These are phyloP conservation scores for Yasuhikotakia modesta DNA, from an alignment of 2,797 vertebrate species.

Conservation along the genomic window DNA sequence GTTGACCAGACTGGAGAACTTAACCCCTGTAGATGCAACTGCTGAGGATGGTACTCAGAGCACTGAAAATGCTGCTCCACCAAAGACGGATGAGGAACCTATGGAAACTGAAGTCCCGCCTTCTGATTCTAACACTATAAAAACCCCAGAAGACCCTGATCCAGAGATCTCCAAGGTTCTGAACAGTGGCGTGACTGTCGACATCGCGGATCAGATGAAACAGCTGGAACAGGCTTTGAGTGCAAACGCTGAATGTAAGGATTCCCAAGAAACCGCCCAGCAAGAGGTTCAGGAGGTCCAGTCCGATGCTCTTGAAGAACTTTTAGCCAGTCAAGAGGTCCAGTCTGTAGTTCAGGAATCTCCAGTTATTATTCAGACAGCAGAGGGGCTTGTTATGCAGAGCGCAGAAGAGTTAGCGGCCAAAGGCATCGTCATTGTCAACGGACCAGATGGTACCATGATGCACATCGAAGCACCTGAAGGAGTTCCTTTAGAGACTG, in stretches of 20 bases:
- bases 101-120: constrained; percentile 45
- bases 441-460: constrained; percentile 74
- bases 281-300: constrained; percentile 43
- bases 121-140: constrained; percentile 23
- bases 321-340: constrained; percentile 56
- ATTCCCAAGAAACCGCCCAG: constrained; percentile 11
- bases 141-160: constrained; percentile 39
- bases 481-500: constrained; percentile 76
- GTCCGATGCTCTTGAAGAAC: constrained; percentile 31
- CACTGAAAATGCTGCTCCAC: neutral
- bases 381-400: constrained; percentile 77
- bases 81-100: constrained; percentile 49
- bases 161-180: constrained; percentile 58
- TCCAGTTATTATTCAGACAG: constrained; percentile 81
- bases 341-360: constrained; percentile 72
- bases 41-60: neutral
- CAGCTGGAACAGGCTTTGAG: constrained; percentile 68
- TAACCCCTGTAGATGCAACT: constrained; percentile 29
- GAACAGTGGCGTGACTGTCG: constrained; percentile 51
- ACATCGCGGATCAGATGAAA: constrained; percentile 61
- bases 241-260: constrained; percentile 17
- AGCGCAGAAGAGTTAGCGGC: constrained; percentile 71
- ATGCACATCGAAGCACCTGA: constrained; percentile 79
- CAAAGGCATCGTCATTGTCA: constrained; percentile 79
- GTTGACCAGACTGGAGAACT: constrained; percentile 57